Evolutionary conservation across 2,797 vertebrate species (phyloP).

Genomic region (Esox masquinongy): DNA sequence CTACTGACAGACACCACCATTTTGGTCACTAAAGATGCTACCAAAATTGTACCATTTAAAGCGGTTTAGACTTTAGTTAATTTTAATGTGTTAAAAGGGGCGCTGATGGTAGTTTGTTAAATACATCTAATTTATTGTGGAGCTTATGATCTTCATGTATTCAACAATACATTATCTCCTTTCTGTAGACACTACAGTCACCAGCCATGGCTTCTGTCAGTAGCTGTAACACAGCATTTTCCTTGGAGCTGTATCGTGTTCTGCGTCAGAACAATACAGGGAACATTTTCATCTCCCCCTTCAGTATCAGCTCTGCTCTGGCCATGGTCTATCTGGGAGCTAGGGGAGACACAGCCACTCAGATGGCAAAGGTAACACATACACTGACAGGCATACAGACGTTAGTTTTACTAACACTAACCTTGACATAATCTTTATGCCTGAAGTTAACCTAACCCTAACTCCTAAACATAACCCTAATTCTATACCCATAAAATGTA

Average conservation of each 20-base stretch:
- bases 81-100: too few species aligned
- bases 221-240: constrained; percentile 79
- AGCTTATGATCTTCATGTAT: neutral
- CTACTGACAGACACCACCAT: neutral
- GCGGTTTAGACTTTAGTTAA: neutral
- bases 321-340: constrained; percentile 86
- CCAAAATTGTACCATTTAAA: neutral
- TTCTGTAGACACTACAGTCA: constrained; percentile 29
- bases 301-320: constrained; percentile 85
- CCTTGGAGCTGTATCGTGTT: constrained; percentile 78
- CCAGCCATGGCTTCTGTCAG: constrained; percentile 78
- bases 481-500: neutral
- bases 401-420: neutral
- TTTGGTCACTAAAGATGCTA: neutral
- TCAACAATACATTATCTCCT: neutral
- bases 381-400: neutral
- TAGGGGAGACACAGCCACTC: constrained; percentile 74
- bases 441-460: too few species aligned
- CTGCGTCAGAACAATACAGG: constrained; percentile 62
- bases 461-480: neutral
- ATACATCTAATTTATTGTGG: too few species aligned
- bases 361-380: constrained; percentile 81
- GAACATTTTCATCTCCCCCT: constrained; percentile 87
- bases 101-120: too few species aligned
- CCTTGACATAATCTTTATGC: too few species aligned